These are phyloP conservation scores for Drosophila lini DNA, from an alignment of 1,140 invertebrate genomes.

Conservation along the genomic window DNA sequence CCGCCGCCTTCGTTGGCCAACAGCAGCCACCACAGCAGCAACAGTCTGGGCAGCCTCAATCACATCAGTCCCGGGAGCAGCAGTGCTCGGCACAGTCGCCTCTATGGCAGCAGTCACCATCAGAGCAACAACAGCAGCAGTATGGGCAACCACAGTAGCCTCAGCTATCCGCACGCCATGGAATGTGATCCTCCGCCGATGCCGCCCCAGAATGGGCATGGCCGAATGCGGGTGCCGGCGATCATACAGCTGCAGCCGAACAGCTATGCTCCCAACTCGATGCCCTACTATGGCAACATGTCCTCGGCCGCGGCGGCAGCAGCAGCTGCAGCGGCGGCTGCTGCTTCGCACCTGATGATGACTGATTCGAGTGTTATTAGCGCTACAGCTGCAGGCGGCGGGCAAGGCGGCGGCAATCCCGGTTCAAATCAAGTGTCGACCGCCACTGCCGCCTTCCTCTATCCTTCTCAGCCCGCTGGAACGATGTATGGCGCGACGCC, in stretches of 20 bases:
- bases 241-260: slow-evolving; percentile 47
- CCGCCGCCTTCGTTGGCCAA: slow-evolving; percentile 23
- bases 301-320: slow-evolving; percentile 35
- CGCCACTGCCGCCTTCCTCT: slow-evolving; percentile 45
- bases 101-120: slow-evolving; percentile 21
- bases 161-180: slow-evolving; percentile 81
- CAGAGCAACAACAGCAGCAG: slow-evolving; percentile 41
- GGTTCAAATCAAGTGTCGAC: slow-evolving; percentile 49
- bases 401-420: slow-evolving; percentile 22
- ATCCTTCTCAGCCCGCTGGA: slow-evolving; percentile 32
- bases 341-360: slow-evolving; percentile 82
- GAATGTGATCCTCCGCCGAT: slow-evolving; percentile 81
- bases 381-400: slow-evolving; percentile 67
- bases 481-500: slow-evolving; percentile 36
- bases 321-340: slow-evolving; percentile 53
- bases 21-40: slow-evolving; percentile 37
- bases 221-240: slow-evolving; percentile 55
- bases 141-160: slow-evolving; percentile 39
- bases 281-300: slow-evolving; percentile 56
- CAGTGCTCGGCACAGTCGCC: slow-evolving; percentile 8
- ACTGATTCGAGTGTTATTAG: slow-evolving; percentile 82
- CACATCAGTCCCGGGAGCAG: slow-evolving; percentile 47
- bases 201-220: slow-evolving; percentile 59
- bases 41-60: slow-evolving; percentile 69
- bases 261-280: slow-evolving; percentile 53